Base-by-base conservation (phyloP, 2,113 vertebrate genomes). In the Turnix velox region DNA sequence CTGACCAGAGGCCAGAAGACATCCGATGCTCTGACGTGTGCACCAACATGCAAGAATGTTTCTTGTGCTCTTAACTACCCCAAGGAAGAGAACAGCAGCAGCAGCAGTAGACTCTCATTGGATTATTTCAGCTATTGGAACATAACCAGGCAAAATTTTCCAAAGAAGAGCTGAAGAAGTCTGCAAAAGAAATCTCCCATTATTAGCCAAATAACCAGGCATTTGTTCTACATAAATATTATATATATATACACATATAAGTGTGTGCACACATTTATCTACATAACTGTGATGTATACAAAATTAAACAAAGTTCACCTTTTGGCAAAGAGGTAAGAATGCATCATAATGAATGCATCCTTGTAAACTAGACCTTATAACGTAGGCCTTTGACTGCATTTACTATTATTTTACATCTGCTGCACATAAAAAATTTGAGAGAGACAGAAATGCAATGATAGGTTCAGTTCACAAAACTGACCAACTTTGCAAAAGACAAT, bases 21-120 rank as follows among this genome's bases (percentile, higher is more conserved):
- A n/a, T n/a, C n/a, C n/a, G n/a, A n/a, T n/a, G n/a, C n/a, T n/a
- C 31, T 69, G 31, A 57, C 3, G 0, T 1, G 2, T 5, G 27
- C 48, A 71, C 3, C 0, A 0, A 42, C 5, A 15, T 1, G 5
- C 24, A 81, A 54, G 68, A 66, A 23, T 0, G 0, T 10, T 89
- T 73, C 51, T 67, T 49, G 30, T 63, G 11, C 27, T 84, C 24
- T 22, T 71, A 67, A 31, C 5, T 0, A 1, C 14, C 39, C 20
- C 10, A 46, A 58, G 35, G 22, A 74, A 73, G 22, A 84, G 12
- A 49, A 15, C 25, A 48, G 33, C 59, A 73, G 17, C 7, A n/a
- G n/a, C 58, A 57, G 62, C 4, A 86, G 7, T 7, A 62, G 61
- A 59, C 77, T 24, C 45, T 43, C 12, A 43, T 0, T 22, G 14